Conservation (phyloP, 2,888 invertebrate species). For the Orthosia incerta region DNA sequence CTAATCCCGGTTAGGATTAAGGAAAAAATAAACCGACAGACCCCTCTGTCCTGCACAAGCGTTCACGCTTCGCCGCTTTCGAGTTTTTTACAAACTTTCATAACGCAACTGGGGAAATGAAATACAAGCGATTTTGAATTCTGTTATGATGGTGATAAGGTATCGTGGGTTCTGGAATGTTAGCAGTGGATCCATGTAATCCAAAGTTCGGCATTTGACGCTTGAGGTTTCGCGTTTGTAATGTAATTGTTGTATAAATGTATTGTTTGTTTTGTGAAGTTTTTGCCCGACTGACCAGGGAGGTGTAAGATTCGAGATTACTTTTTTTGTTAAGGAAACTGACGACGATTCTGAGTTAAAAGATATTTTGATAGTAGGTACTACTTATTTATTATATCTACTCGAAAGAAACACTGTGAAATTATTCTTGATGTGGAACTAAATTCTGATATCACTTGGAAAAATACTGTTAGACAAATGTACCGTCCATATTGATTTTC, state of each 20-base stretch:
- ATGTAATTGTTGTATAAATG: slow-evolving; percentile 87
- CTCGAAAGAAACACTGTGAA: slow-evolving; percentile 50
- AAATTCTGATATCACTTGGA: slow-evolving; percentile 34
- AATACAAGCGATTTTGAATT: slow-evolving; percentile 53
- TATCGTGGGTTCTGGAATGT: slow-evolving; percentile 23
- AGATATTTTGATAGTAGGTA: slow-evolving; percentile 29
- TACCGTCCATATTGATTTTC: slow-evolving; percentile 56
- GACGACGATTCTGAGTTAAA: slow-evolving; percentile 43
- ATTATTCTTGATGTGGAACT: slow-evolving; percentile 55
- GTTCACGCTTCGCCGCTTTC: slow-evolving; percentile 87
- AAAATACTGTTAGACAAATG: slow-evolving; percentile 27
- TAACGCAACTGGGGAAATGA: slow-evolving; percentile 27
- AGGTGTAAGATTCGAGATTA: slow-evolving; percentile 75
- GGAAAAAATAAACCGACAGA: slow-evolving; percentile 87
- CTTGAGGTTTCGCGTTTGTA: slow-evolving; percentile 87
- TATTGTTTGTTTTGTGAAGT: slow-evolving; percentile 85
- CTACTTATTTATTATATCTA: slow-evolving; percentile 33
- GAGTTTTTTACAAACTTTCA: slow-evolving; percentile 62
- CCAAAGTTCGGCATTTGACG: slow-evolving; percentile 84
- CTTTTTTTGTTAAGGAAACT: slow-evolving; percentile 55
- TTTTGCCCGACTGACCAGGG: slow-evolving; percentile 75
- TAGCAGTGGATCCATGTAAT: slow-evolving; percentile 19
- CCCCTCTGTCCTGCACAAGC: slow-evolving; percentile 88
- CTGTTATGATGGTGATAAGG: slow-evolving; percentile 47
- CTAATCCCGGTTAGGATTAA: slow-evolving; percentile 90